A percentile compares a stretch with the other conserved stretches of the same genome.
Evolutionary conservation across 2,888 invertebrate species (phyloP).

Genomic region (Lithophane socia): DNA sequence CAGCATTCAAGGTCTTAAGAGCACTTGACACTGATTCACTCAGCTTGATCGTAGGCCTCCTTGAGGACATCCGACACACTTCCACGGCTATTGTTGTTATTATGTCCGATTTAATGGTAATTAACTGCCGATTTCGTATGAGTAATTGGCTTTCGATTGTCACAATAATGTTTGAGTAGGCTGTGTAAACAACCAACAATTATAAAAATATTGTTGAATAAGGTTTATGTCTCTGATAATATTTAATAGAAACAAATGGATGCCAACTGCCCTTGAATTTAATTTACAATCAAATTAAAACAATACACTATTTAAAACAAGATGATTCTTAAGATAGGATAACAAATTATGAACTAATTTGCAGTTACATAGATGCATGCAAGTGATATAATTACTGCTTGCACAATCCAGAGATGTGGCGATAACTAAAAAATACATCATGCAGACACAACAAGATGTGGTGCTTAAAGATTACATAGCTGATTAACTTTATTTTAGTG

Average conservation of each 20-base stretch:
- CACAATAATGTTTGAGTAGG: slow-evolving; percentile 6
- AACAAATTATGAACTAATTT: slow-evolving; percentile 39
- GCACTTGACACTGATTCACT: slow-evolving; percentile 83
- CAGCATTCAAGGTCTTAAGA: slow-evolving; percentile 71
- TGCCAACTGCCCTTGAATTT: not conserved
- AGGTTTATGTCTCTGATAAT: not conserved
- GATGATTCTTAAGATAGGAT: slow-evolving; percentile 3
- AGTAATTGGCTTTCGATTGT: slow-evolving; percentile 42
- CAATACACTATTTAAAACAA: not conserved
- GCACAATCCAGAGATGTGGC: slow-evolving; percentile 33
- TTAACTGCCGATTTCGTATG: slow-evolving; percentile 64
- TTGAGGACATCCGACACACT: slow-evolving; percentile 85
- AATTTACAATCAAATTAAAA: not conserved
- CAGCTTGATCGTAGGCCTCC: slow-evolving; percentile 75
- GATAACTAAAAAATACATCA: slow-evolving; percentile 21
- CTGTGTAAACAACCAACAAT: slow-evolving; percentile 28
- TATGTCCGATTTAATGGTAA: slow-evolving; percentile 65
- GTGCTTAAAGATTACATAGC: not conserved
- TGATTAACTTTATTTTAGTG: not conserved
- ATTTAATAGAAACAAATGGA: not conserved
- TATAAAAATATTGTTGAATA: not conserved
- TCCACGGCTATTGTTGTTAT: slow-evolving; percentile 70
- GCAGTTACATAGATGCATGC: slow-evolving; percentile 27
- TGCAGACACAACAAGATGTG: not conserved
- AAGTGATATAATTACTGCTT: slow-evolving; percentile 47